A percentile compares a stretch with the other conserved stretches of the same genome.
Evolutionary conservation across 2,797 vertebrate species (phyloP).

Genomic region (Pipistrellus nathusii): DNA sequence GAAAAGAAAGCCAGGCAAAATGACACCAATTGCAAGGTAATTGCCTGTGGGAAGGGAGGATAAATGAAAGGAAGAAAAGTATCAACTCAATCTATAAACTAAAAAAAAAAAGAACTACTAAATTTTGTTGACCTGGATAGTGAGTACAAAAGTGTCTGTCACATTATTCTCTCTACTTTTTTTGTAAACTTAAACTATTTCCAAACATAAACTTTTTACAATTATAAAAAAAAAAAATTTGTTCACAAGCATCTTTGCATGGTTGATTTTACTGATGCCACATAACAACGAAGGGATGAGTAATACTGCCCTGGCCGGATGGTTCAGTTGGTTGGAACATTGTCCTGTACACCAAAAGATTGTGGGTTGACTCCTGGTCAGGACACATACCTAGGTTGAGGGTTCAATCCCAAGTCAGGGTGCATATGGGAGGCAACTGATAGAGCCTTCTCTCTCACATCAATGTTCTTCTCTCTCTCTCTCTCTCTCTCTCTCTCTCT

Average conservation of each 20-base stretch:
- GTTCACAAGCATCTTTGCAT: neutral
- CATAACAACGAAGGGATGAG: neutral
- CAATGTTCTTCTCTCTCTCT: neutral
- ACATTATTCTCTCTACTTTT: neutral
- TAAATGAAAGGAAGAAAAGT: neutral
- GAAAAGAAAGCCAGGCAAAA: neutral
- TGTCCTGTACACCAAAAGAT: neutral
- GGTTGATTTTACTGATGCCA: neutral
- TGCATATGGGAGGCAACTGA: neutral
- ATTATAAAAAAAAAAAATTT: constrained; percentile 20
- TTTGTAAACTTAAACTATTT: neutral
- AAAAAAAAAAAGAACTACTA: neutral
- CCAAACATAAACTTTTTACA: neutral
- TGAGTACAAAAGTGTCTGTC: neutral
- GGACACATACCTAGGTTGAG: neutral
- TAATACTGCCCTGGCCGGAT: neutral
- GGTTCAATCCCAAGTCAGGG: neutral
- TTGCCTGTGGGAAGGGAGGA: neutral
- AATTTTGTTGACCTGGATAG: neutral
- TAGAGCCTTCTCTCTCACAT: neutral
- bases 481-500: too few relatives aligned
- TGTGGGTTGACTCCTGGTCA: neutral
- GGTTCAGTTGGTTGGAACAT: neutral
- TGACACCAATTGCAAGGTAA: neutral
- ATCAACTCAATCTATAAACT: neutral